Base-by-base conservation (phyloP, 2,113 vertebrate genomes). In the Embiotoca jacksoni region DNA sequence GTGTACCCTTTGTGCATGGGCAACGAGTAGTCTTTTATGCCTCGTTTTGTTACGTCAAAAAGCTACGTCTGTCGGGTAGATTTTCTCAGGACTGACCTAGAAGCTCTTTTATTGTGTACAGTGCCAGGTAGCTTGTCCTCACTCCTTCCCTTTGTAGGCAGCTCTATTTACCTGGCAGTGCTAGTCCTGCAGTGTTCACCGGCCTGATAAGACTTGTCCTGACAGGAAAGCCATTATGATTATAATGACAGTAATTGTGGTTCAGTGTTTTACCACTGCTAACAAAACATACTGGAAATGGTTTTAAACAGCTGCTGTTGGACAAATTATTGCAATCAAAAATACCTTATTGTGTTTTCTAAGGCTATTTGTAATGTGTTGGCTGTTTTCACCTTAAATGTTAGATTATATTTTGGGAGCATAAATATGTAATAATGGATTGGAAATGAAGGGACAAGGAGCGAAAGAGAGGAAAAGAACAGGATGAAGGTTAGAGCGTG, bases 171-270 rank as follows among this genome's bases (percentile, higher is more conserved):
- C 88, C 90, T 88, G 90, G 68, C 77, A 73, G 58, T 78, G 72
- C 83, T 44, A 69, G 66, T 69, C 72, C 50, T 54, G 60, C 62
- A 75, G 55, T 88, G 79, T 81, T 81, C 75, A 76, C 66, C 41
- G 70, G 63, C 47, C 75, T 83, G 88, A 89, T 92, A 88, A 91
- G 83, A 74, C 83, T 84, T 69, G 73, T 84, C 75, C 55, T 76
- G 78, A 89, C 90, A 83, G 84, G 80, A 83, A 84, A 85, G 73
- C 81, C 77, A 90, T 91, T 91, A 75, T 82, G 75, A 82, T 89
- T 86, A 64, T 89, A 88, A 88, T 86, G 80, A 82, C 83, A 83
- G 75, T 91, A 80, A 89, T 90, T 92, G 83, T 88, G 81, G 67
- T 80, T 85, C 73, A 64, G 67, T 81, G 77, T 86, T 90, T 91